Base-by-base conservation (phyloP, 2,888 invertebrate species). In the Rotaria macrura region DNA sequence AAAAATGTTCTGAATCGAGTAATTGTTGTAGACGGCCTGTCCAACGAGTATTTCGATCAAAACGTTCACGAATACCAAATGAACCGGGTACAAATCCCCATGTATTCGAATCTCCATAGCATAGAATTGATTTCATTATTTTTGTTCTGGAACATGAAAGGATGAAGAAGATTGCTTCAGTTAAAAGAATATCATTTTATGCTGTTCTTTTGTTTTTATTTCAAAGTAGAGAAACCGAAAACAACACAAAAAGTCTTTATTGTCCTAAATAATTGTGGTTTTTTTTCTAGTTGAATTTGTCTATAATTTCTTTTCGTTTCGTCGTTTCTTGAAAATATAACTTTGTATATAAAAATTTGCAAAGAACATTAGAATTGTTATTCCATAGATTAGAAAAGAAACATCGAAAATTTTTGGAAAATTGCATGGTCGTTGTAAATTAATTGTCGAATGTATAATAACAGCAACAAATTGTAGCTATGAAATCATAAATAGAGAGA, bases 321-420 rank as follows among this genome's bases (percentile, higher is more conserved):
- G 9, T 74, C 38, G 12, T n/a, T 88, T 88, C 88, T 89, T 89
- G 86, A 23, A 1, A 20, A 89, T 88, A 92, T 96, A 96, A 57
- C 94, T 94, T 90, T 94, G 94, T 90, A 94, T 94, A 93, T 96
- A 96, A 93, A 96, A 96, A 91, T 96, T 95, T 90, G 94, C 94
- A 93, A 96, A 96, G 84, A 96, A 93, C 93, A 95, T 94, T 93
- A 95, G 95, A 93, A 96, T 96, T 93, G 96, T 94, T 88, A 96
- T 94, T 2, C 96, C 96, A 91, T 96, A 96, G 93, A 95, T 94
- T 4, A 90, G 87, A 25, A 88, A 89, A 6, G 88, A 87, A 87
- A 88, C 89, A 87, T 88, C 88, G 89, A 90, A 90, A 89, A 89
- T 89, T 49, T 87, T 86, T 65, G 90, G 90, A 87, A 88, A 90